A percentile compares a stretch with the other conserved stretches of the same genome.
phyloP scores from a whole-genome alignment of 2,113 vertebrate genomes.

The Cephalopterus ornatus region DNA sequence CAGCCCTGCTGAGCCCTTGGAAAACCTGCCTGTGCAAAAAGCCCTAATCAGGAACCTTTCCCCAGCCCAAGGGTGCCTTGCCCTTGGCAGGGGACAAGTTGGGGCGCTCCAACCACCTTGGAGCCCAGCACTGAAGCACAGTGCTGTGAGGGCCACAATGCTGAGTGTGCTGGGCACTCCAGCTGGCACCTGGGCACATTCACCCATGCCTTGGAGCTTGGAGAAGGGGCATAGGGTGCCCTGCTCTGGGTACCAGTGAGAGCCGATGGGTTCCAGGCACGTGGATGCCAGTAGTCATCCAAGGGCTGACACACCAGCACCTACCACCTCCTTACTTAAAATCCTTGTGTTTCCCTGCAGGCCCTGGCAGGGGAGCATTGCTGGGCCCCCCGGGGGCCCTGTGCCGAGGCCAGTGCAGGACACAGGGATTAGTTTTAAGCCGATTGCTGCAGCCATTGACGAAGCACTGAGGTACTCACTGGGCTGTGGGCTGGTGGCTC shows the following conservation, averaged over 20 bases:
- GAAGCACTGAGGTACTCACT: neutral
- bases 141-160: rapidly evolving
- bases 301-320: neutral
- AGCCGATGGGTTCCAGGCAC: rapidly evolving
- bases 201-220: rapidly evolving
- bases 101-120: neutral
- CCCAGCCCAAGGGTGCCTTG: neutral
- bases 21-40: neutral
- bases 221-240: neutral
- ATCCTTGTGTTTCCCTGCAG: neutral
- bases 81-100: neutral
- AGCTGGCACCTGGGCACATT: neutral
- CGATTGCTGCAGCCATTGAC: neutral
- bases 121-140: rapidly evolving
- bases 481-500: neutral
- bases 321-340: neutral
- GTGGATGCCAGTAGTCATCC: rapidly evolving
- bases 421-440: constrained; percentile 37
- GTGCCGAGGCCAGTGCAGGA: neutral
- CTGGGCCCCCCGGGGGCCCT: rapidly evolving
- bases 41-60: neutral
- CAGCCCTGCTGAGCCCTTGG: neutral
- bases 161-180: rapidly evolving
- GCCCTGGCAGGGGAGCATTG: neutral
- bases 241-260: neutral